Evolutionary conservation across 2,797 vertebrate genomes (phyloP), one percentile per base, ranked within the genome.

Genomic region (Hapalemur alaotrensis): DNA sequence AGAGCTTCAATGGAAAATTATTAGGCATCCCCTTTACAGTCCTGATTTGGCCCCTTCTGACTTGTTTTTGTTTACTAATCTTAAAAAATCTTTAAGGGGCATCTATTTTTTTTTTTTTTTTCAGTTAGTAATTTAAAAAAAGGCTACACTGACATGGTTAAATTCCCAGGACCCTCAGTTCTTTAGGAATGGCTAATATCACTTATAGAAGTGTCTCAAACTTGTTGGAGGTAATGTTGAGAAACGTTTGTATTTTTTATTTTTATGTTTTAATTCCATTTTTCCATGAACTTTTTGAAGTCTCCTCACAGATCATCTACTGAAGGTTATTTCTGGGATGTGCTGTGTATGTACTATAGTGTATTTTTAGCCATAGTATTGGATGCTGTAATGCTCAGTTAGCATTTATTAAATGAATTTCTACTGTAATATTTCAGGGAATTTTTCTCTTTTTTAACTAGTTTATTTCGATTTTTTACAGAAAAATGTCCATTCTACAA

Each of bases 401-500:
- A 38, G 76, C 25, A 35, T 61, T 83, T 92, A 25, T 69, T 79
- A 7, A 91, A 80, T 75, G 41, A 52, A 14, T 72, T 65, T 90
- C 1, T 85, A 2, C 46, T 83, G 0, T 72, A 95, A 28, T 90
- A 76, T 73, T 92, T 96, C 38, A 95, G 28, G 75, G 1, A 28
- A 4, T 69, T n/a, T 38, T 35, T 65, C 30, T 80, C 67, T 57
- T 82, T 90, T 88, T 46, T 92, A 50, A 72, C 95, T 85, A 3
- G 59, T 18, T 46, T 92, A 22, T 63, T 97, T 97, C 76, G 18
- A 90, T 73, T 90, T 96, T 95, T 97, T 97, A 72, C 96, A 99
- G 99, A 99, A 99, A 99, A 99, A 99, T 95, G 99, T 99, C 89
- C 99, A 99, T 99, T 99, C 99, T 97, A 99, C 99, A 17, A 99